Percentiles rank a stretch among this genome's conserved stretches.
These are phyloP conservation scores for Coccyzus lansbergi DNA, from an alignment of 2,797 vertebrate genomes.

Conservation along the genomic window DNA sequence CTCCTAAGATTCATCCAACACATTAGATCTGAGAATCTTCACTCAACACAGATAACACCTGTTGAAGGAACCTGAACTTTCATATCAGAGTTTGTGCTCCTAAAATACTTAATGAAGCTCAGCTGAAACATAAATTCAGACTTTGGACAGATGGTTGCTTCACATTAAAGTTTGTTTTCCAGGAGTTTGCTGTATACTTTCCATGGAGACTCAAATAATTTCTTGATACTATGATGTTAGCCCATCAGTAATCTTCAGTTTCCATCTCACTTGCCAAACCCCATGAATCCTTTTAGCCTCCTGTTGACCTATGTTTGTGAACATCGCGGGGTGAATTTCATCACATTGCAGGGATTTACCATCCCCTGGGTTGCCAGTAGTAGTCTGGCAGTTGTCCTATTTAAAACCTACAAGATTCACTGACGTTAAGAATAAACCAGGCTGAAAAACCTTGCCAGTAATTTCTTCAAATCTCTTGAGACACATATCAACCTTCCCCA, in stretches of 20 bases:
- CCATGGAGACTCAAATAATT: constrained; percentile 52
- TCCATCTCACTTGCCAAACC: constrained; percentile 57
- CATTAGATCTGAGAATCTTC: background rate
- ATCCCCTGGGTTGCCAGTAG: background rate
- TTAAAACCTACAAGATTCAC: background rate
- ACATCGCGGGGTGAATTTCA: constrained; percentile 43
- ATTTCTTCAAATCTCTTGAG: background rate
- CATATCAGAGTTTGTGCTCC: background rate
- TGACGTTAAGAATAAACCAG: background rate
- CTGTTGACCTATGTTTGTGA: constrained; percentile 57
- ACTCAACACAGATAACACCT: background rate
- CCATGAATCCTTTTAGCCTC: constrained; percentile 55
- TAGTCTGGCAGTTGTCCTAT: background rate
- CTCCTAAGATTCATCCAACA: background rate
- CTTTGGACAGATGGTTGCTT: constrained; percentile 4
- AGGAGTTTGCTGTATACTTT: constrained; percentile 33
- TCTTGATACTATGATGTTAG: constrained; percentile 51
- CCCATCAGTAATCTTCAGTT: constrained; percentile 47
- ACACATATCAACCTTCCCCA: background rate
- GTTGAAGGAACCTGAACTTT: background rate
- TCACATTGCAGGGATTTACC: constrained; percentile 35
- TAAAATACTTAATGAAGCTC: background rate
- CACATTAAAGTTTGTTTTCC: constrained; percentile 39
- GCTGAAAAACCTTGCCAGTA: background rate
- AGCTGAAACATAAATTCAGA: constrained; percentile 21